These are phyloP conservation scores for Drosophila bifasciata DNA, from an alignment of 1,140 invertebrate species.

Conservation along the genomic window DNA sequence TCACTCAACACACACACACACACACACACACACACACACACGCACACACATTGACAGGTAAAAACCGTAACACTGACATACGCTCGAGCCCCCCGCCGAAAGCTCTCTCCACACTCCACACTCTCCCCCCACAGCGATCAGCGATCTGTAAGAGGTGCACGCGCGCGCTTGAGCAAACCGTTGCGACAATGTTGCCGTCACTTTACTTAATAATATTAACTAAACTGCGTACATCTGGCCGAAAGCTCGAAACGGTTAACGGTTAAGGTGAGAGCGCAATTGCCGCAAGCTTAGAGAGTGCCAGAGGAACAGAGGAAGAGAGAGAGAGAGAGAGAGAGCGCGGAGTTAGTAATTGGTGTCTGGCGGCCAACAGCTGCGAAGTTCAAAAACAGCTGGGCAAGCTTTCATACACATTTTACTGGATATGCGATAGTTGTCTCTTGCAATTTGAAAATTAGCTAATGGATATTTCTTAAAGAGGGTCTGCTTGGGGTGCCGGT, in stretches of 20 bases:
- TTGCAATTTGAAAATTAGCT: conserved; percentile 10
- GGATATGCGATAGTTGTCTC: background rate
- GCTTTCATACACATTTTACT: conserved; percentile 28
- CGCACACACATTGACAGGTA: background rate
- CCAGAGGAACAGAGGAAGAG: conserved; percentile 8
- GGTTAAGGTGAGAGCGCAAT: conserved; percentile 32
- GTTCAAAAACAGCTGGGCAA: conserved; percentile 54
- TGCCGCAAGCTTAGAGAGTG: conserved; percentile 9
- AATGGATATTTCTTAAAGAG: too few species aligned
- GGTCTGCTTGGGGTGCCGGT: background rate
- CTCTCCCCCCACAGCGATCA: conserved; percentile 36
- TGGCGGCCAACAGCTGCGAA: conserved; percentile 25
- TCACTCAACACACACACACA: conserved; percentile 16
- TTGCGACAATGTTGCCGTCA: conserved; percentile 67
- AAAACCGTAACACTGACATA: conserved; percentile 5
- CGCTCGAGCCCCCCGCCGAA: conserved; percentile 19
- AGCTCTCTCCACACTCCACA: conserved; percentile 16
- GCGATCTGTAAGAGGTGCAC: conserved; percentile 44
- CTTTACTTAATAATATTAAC: conserved; percentile 77
- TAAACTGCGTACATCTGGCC: conserved; percentile 41
- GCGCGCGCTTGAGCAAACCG: conserved; percentile 42
- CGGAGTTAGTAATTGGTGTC: conserved; percentile 23
- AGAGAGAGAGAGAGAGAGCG: conserved; percentile 5
- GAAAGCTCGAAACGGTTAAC: conserved; percentile 59
- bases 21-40: conserved; percentile 10